These are phyloP conservation scores for Tenthredo amoena DNA, from an alignment of 2,888 invertebrate species.

Conservation along the genomic window DNA sequence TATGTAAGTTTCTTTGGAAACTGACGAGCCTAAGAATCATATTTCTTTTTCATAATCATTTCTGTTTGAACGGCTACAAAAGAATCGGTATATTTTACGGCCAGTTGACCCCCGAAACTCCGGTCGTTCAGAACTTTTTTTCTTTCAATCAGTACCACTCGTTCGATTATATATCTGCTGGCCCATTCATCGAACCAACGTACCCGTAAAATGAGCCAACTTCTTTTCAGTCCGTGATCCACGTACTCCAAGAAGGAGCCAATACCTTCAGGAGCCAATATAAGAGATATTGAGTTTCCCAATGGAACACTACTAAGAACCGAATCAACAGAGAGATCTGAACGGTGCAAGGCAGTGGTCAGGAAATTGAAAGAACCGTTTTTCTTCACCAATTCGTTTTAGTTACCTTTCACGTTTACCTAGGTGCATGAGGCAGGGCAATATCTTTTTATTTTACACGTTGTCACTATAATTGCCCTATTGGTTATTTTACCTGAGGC, in stretches of 20 bases:
- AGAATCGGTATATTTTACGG: constrained; percentile 44
- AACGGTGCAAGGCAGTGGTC: constrained; percentile 17
- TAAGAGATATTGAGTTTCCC: constrained; percentile 38
- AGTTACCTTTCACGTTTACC: constrained; percentile 31
- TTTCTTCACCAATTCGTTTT: constrained; percentile 14
- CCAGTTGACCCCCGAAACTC: constrained; percentile 34
- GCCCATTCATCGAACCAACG: constrained; percentile 63
- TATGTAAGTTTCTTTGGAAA: neutral
- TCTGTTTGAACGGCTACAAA: constrained; percentile 1
- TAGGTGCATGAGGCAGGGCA: neutral
- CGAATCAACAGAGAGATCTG: constrained; percentile 9
- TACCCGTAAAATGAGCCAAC: constrained; percentile 63
- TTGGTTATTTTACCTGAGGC: neutral
- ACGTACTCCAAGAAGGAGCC: constrained; percentile 55
- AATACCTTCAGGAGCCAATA: constrained; percentile 38
- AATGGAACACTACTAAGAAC: constrained; percentile 22
- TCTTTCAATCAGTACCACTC: constrained; percentile 21
- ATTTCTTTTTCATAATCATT: constrained; percentile 5
- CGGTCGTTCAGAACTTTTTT: constrained; percentile 34
- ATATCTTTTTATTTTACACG: neutral
- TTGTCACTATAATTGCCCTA: neutral
- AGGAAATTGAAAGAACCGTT: constrained; percentile 44
- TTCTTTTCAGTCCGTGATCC: constrained; percentile 53
- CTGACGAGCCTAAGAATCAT: neutral
- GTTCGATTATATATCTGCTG: constrained; percentile 38